Percentiles rank a stretch among this genome's conserved stretches.
phyloP scores from a whole-genome alignment of 2,797 vertebrate genomes.

The Pteronotus mesoamericanus region DNA sequence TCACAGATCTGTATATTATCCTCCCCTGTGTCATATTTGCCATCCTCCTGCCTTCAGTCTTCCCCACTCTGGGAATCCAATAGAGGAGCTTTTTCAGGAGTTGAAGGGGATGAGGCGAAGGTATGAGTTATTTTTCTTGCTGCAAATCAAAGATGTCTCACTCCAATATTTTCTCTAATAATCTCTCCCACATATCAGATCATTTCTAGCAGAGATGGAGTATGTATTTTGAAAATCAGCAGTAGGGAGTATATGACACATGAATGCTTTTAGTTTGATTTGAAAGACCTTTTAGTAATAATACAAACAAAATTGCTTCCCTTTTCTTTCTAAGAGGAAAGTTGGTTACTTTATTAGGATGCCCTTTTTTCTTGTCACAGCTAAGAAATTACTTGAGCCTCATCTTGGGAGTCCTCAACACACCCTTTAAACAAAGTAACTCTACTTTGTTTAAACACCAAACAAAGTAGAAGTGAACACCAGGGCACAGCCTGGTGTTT shows the following conservation, averaged over 20 bases:
- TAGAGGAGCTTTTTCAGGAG: neutral
- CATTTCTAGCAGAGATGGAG: neutral
- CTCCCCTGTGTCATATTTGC: neutral
- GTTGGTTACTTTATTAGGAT: conserved; percentile 39
- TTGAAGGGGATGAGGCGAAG: neutral
- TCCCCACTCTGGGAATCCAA: neutral
- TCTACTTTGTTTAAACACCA: no score
- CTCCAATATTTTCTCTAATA: neutral
- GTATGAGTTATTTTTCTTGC: neutral
- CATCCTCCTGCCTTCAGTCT: neutral
- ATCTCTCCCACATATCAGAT: neutral
- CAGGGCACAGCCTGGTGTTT: neutral
- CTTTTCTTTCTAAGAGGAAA: conserved; percentile 27
- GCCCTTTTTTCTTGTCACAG: conserved; percentile 28
- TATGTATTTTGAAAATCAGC: neutral
- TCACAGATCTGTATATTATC: fast-evolving
- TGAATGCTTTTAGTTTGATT: conserved; percentile 29
- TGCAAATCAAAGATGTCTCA: neutral
- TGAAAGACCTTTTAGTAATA: conserved; percentile 1
- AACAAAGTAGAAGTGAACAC: no score
- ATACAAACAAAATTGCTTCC: neutral
- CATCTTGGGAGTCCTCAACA: conserved; percentile 44
- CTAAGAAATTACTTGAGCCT: conserved; percentile 47
- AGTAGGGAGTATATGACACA: neutral
- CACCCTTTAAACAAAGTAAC: conserved; percentile 11